A percentile compares a stretch with the other conserved stretches of the same genome.
phyloP scores from a whole-genome alignment of 2,113 vertebrate genomes.

The Syngnathoides biaculeatus region DNA sequence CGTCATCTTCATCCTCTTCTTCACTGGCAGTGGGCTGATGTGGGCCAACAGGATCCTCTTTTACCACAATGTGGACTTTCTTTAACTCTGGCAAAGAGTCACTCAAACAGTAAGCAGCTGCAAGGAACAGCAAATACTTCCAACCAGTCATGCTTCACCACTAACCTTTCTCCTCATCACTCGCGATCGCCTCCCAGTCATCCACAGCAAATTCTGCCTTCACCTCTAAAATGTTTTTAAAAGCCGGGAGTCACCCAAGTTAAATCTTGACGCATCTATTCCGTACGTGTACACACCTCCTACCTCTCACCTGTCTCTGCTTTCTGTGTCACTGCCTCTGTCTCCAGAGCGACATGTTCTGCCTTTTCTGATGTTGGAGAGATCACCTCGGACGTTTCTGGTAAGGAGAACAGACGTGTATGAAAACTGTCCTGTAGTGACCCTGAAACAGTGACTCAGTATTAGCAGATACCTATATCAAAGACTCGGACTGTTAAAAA shows the following conservation, averaged over 20 bases:
- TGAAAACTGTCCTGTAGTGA: not conserved
- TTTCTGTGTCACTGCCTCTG: conserved; percentile 48
- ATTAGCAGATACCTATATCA: too few species aligned
- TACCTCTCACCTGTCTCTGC: conserved; percentile 64
- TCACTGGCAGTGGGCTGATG: conserved; percentile 69
- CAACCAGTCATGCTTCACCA: too few species aligned
- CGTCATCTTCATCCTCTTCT: conserved; percentile 81
- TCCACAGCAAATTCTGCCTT: conserved; percentile 81
- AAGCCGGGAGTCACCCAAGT: not conserved
- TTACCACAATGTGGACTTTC: conserved; percentile 92
- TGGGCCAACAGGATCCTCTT: conserved; percentile 79
- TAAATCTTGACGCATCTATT: not conserved
- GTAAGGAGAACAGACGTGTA: not conserved
- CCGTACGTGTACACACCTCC: not conserved
- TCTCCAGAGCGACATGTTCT: conserved; percentile 64
- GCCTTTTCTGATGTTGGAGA: conserved; percentile 69
- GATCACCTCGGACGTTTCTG: conserved; percentile 72
- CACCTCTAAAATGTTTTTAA: conserved; percentile 30
- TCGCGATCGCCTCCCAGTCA: conserved; percentile 96
- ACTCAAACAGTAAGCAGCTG: not conserved
- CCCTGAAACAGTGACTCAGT: too few species aligned
- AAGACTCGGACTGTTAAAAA: too few species aligned
- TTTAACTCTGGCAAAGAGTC: conserved; percentile 76
- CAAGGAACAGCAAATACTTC: not conserved
- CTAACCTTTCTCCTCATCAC: conserved; percentile 85